These are phyloP conservation scores for Brachystomella parvula DNA, from an alignment of 1,140 invertebrate genomes.

Conservation along the genomic window DNA sequence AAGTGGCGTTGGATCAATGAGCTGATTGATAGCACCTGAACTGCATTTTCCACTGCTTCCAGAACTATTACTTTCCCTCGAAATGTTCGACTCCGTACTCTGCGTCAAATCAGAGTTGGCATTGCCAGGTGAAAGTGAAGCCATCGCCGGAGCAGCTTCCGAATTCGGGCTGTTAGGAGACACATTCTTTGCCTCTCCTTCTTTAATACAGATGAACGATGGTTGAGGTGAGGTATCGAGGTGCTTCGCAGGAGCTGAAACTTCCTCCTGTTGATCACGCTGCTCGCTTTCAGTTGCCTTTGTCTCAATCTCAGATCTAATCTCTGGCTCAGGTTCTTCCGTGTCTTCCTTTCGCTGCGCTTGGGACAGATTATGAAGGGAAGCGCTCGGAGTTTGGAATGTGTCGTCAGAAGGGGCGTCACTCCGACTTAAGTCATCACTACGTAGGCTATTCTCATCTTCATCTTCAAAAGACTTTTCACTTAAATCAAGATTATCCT, in stretches of 20 bases:
- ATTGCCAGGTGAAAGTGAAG: neutral
- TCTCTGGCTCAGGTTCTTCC: neutral
- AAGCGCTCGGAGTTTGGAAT: slow-evolving; percentile 29
- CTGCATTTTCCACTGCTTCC: neutral
- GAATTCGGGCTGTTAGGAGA: too few relatives aligned
- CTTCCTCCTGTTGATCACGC: too few relatives aligned
- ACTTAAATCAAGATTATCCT: neutral
- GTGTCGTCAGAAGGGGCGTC: slow-evolving; percentile 10
- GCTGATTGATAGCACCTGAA: neutral
- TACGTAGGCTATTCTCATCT: neutral
- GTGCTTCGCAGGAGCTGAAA: too few relatives aligned
- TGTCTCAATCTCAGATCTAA: neutral
- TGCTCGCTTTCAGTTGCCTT: neutral
- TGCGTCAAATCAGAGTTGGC: slow-evolving; percentile 2
- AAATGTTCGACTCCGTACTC: slow-evolving; percentile 14
- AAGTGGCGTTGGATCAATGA: slow-evolving; percentile 5
- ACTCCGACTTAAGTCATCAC: slow-evolving; percentile 4
- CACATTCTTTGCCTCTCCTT: too few relatives aligned
- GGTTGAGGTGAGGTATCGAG: too few relatives aligned
- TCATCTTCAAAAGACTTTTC: slow-evolving; percentile 1
- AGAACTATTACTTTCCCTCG: slow-evolving; percentile 5
- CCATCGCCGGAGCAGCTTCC: too few relatives aligned
- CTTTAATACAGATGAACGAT: too few relatives aligned
- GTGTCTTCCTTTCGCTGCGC: neutral
- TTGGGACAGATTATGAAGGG: slow-evolving; percentile 21